Evolutionary conservation across 2,113 vertebrate genomes (phyloP).

Genomic region (Sturnus vulgaris): DNA sequence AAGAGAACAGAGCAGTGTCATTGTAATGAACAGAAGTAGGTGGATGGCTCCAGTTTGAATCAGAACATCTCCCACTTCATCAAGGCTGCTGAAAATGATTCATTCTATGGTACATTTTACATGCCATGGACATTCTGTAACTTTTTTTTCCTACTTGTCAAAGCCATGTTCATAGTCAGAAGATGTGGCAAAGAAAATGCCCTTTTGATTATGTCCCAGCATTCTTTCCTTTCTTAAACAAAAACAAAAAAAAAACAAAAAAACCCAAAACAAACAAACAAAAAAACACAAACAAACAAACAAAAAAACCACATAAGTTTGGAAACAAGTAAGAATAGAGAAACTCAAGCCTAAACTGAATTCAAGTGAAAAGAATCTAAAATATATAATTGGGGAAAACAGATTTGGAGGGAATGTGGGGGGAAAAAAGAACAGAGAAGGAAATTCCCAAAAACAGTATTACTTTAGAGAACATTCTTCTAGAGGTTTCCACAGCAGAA

Average conservation of each 20-base stretch:
- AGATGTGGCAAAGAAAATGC: neutral
- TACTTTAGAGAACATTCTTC: neutral
- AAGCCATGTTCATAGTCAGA: neutral
- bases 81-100: conserved; percentile 30
- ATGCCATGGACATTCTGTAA: neutral
- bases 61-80: conserved; percentile 2
- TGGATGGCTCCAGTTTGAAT: neutral
- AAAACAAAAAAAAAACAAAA: too few species aligned
- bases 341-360: neutral
- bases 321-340: neutral
- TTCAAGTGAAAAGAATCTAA: neutral
- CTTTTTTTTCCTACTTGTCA: neutral
- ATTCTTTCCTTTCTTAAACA: neutral
- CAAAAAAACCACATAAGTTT: neutral
- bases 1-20: neutral
- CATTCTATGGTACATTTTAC: neutral
- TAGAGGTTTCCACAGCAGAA: neutral
- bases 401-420: neutral
- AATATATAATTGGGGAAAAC: neutral
- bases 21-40: conserved; percentile 19
- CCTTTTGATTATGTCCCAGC: neutral
- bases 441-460: neutral
- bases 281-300: too few species aligned
- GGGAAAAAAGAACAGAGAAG: neutral
- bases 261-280: too few species aligned